A percentile compares a stretch with the other conserved stretches of the same genome.
These are phyloP conservation scores for Phymatocera aterrima DNA, from an alignment of 2,888 invertebrate species.

Conservation along the genomic window DNA sequence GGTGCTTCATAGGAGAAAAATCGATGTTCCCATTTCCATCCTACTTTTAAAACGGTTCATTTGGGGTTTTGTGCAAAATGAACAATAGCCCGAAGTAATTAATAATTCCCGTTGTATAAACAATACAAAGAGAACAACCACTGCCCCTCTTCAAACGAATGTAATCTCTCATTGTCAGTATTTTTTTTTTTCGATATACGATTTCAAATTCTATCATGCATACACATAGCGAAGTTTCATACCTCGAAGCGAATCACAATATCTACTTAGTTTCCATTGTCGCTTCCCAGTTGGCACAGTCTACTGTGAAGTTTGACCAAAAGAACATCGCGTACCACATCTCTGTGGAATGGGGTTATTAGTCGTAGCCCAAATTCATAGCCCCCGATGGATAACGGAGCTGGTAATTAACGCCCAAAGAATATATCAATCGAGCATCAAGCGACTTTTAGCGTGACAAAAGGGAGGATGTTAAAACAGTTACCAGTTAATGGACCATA, in stretches of 20 bases:
- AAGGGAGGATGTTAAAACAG: slow-evolving; percentile 43
- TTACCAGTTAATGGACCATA: slow-evolving; percentile 45
- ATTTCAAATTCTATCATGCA: slow-evolving; percentile 8
- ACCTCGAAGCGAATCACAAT: background rate
- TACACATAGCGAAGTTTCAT: background rate
- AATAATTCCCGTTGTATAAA: slow-evolving; percentile 20
- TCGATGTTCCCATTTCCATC: slow-evolving; percentile 10
- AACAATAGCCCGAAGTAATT: slow-evolving; percentile 36
- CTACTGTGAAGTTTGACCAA: background rate
- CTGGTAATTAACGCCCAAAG: slow-evolving; percentile 29
- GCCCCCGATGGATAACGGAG: slow-evolving; percentile 8
- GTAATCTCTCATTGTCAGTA: background rate
- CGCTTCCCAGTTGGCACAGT: background rate
- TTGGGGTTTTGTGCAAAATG: slow-evolving; percentile 15
- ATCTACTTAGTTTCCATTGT: background rate
- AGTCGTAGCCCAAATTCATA: slow-evolving; percentile 13
- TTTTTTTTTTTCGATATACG: background rate
- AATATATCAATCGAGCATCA: slow-evolving; percentile 44
- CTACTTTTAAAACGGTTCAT: slow-evolving; percentile 14
- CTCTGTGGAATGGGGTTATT: slow-evolving; percentile 18
- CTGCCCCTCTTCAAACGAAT: background rate
- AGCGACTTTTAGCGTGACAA: slow-evolving; percentile 32
- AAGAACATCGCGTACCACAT: background rate
- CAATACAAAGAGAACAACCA: slow-evolving; percentile 24
- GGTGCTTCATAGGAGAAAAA: slow-evolving; percentile 34